Percentiles rank a stretch among this genome's conserved stretches.
These are phyloP conservation scores for Burhinus oedicnemus DNA, from an alignment of 2,113 vertebrate species.

Conservation along the genomic window DNA sequence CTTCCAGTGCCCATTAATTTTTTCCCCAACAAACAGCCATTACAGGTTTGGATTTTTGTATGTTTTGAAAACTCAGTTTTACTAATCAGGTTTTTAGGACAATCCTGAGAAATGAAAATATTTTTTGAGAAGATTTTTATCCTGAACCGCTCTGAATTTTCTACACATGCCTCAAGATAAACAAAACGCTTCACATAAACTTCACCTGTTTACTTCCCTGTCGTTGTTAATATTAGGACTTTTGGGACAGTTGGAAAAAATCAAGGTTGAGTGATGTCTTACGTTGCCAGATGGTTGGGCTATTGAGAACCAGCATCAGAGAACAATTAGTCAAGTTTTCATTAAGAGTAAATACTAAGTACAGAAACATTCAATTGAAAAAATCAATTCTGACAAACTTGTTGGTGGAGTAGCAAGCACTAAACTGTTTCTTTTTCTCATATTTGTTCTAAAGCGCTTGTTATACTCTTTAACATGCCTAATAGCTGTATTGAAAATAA, in stretches of 20 bases:
- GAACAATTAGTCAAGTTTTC: background rate
- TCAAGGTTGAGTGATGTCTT: background rate
- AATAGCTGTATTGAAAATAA: constrained; percentile 15
- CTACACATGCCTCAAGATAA: background rate
- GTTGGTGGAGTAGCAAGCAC: background rate
- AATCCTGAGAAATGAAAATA: background rate
- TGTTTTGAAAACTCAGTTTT: background rate
- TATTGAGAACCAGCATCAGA: background rate
- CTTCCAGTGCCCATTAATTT: background rate
- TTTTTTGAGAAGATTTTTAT: background rate
- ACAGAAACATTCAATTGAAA: background rate
- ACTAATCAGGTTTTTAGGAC: background rate
- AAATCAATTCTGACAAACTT: background rate
- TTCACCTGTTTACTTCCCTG: background rate
- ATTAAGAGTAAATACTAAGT: background rate
- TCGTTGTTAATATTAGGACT: background rate
- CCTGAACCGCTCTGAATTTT: background rate
- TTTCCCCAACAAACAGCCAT: background rate
- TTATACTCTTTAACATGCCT: constrained; percentile 41
- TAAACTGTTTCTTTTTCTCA: background rate
- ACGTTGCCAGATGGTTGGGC: background rate
- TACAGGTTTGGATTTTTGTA: background rate
- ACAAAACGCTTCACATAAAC: background rate
- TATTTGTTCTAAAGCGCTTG: constrained; percentile 3
- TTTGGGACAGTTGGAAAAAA: background rate